Conservation (phyloP, 2,888 invertebrate genomes). For the Calliopum simillimum region DNA sequence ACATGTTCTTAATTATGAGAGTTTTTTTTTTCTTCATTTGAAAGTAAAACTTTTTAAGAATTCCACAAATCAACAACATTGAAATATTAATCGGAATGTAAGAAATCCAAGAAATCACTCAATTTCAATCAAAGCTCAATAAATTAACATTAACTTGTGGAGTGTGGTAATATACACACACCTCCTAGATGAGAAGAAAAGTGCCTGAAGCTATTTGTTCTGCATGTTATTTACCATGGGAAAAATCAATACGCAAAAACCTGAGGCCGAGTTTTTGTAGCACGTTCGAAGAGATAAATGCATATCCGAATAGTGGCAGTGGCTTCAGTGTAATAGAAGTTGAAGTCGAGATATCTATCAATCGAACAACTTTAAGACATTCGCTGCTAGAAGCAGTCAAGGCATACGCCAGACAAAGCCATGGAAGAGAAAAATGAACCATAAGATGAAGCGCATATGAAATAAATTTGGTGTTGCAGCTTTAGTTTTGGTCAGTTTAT, state of each 20-base stretch:
- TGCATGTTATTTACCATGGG: conserved; percentile 30
- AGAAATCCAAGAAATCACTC: conserved; percentile 29
- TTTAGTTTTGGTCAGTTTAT: not conserved
- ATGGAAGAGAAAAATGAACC: not conserved
- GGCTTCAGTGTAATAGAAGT: not conserved
- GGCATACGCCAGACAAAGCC: not conserved
- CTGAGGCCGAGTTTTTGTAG: not conserved
- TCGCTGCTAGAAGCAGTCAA: not conserved
- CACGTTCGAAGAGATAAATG: not conserved
- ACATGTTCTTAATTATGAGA: too few species aligned
- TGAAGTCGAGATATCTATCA: conserved; percentile 35
- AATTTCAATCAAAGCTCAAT: conserved; percentile 35
- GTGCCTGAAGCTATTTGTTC: conserved; percentile 33
- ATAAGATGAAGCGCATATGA: conserved; percentile 6
- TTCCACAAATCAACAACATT: too few species aligned
- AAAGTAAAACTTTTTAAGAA: too few species aligned
- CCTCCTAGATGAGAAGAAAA: not conserved
- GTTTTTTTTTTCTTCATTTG: too few species aligned
- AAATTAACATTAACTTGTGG: conserved; percentile 31
- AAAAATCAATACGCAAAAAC: conserved; percentile 36
- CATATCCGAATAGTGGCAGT: not conserved
- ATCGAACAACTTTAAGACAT: conserved; percentile 17
- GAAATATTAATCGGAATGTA: not conserved
- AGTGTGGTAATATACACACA: conserved; percentile 17
- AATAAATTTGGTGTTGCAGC: not conserved